Base-by-base conservation (phyloP, 35 echinoderm and acorn worm genomes). In the Nesometra sesokonis region DNA sequence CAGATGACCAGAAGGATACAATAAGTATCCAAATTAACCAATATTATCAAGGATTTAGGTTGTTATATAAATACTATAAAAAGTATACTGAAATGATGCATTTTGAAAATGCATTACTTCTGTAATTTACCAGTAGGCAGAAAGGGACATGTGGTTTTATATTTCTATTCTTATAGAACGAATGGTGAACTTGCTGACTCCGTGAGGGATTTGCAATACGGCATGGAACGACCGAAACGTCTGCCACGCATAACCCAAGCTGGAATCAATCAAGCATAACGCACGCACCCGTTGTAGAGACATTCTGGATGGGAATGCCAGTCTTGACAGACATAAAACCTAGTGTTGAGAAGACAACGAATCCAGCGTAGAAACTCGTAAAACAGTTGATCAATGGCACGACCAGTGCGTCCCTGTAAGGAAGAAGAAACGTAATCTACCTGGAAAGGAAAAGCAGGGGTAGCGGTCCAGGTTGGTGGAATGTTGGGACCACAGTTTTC, bases 321-420 rank as follows among this genome's bases (percentile, higher is more conserved):
- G 91, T 91, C 76, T 93, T 93, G 21, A 35, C 30, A 17, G 94
- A 93, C 87, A 97, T 97, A 87, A 97, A 97, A 17, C 94, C 94
- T 21, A 97, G 85, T 15, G 89, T 91, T 11, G 94, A 86, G 76
- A 97, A 97, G 11, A 97, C 94, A 0, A 88, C 94, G 82, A 97
- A 97, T 1, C 94, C 94, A 31, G 94, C 91, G 46, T 85, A 93
- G 77, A 97, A 90, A 86, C 91, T 97, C 34, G 91, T 97, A 23
- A 85, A 33, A 57, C 94, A 97, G 84, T 97, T 97, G 85, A 97
- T 93, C 77, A 97, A 37, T 46, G 94, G 91, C 33, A 97, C 79
- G 11, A 93, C 43, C 23, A 93, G 77, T 5, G 94, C 91, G 52
- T 97, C 94, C 27, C 94, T 97, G 46, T 17, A 78, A 86, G 43